phyloP scores from a whole-genome alignment of 2,113 vertebrate species.

The Carassius carassius region DNA sequence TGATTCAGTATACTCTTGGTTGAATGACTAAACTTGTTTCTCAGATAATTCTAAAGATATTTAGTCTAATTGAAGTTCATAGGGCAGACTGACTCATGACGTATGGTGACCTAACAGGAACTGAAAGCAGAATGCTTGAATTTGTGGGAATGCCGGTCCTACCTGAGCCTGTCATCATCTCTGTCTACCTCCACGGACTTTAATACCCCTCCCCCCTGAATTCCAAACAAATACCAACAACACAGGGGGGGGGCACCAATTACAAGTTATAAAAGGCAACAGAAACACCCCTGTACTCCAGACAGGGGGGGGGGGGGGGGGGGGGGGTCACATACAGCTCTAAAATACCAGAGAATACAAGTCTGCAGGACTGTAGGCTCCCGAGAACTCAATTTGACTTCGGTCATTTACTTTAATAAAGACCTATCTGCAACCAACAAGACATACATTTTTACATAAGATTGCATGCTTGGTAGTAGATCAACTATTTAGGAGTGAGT shows the following conservation, averaged over 20 bases:
- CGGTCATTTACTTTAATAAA: not conserved
- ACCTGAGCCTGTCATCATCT: constrained; percentile 31
- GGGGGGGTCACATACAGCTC: no score
- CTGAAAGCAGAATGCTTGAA: not conserved
- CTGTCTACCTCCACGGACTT: not conserved
- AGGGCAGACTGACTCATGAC: not conserved
- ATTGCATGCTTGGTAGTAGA: not conserved
- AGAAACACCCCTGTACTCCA: constrained; percentile 36
- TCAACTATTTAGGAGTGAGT: not conserved
- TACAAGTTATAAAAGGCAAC: constrained; percentile 46
- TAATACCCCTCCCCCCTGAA: constrained; percentile 31
- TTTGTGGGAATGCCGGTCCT: not conserved
- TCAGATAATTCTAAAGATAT: not conserved
- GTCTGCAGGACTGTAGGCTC: no score
- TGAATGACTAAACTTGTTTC: not conserved
- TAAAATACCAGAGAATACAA: no score
- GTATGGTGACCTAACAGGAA: not conserved
- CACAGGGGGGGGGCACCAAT: constrained; percentile 2
- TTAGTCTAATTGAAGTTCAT: not conserved
- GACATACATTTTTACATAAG: not conserved
- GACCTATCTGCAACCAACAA: not conserved
- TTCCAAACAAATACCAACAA: constrained; percentile 48
- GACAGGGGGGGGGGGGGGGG: no score
- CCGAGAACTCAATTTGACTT: not conserved
- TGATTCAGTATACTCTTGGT: not conserved